Percentiles rank a stretch among this genome's conserved stretches.
Conservation (phyloP, 2,113 vertebrate genomes). For the Vicugna pacos region DNA sequence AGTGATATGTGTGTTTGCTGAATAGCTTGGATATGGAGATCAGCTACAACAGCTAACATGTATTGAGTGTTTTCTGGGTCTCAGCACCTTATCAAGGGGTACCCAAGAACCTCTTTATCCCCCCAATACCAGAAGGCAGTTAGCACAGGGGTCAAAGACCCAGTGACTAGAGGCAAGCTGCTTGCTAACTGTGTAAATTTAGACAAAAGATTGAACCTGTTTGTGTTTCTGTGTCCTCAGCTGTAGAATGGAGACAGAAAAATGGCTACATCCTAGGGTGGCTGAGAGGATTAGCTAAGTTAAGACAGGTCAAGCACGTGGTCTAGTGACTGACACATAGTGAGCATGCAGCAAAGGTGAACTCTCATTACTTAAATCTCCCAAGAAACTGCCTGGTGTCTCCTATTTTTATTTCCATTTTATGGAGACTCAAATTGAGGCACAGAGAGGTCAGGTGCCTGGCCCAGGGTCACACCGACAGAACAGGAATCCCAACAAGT, state of each 20-base stretch:
- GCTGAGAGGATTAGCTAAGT: background rate
- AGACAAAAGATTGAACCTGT: background rate
- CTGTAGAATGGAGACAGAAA: background rate
- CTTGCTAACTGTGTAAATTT: background rate
- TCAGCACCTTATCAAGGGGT: background rate
- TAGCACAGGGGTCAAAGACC: background rate
- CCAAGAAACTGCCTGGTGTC: background rate
- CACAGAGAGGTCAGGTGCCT: background rate
- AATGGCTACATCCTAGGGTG: background rate
- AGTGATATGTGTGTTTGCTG: background rate
- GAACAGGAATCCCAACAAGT: background rate
- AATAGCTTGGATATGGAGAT: background rate
- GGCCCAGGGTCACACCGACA: background rate
- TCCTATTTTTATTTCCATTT: conserved; percentile 31
- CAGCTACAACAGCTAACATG: accelerated
- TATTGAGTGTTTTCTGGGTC: background rate
- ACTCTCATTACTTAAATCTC: background rate
- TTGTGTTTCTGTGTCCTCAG: background rate
- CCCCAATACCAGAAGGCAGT: background rate
- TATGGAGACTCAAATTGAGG: background rate
- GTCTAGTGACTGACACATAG: background rate
- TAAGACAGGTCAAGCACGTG: background rate
- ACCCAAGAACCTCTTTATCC: background rate
- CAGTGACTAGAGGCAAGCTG: background rate
- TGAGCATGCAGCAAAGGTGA: too few species aligned